Base-by-base conservation (phyloP, 2,113 vertebrate genomes). In the Agelaius phoeniceus region DNA sequence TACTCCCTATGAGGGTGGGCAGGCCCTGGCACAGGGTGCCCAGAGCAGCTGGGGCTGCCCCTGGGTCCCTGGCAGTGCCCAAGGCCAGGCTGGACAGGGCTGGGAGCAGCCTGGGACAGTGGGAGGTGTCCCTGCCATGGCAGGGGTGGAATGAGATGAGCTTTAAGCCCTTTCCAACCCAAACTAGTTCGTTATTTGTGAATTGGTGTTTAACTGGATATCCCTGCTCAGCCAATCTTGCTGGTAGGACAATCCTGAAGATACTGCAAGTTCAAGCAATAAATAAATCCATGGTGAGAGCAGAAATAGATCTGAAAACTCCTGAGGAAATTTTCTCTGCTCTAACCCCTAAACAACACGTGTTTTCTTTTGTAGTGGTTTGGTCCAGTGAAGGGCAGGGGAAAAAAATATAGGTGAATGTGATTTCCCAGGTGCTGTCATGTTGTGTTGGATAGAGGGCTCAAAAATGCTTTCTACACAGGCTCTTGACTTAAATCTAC, bases 131-230 rank as follows among this genome's bases (percentile, higher is more conserved):
- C 54, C 37, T 77, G 73, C 11, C 27, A 13, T 18, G 37, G 18
- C 37, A 69, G 39, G 13, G 28, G 3, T 9, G 4, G 16, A 2
- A n/a, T 0, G 2, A 3, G 23, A 11, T 41, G 65, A 16, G 1
- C 2, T 63, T 54, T 48, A 17, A 41, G 13, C 48, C 13, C 23
- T 19, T 71, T 24, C 65, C n/a, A 63, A 63, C 66, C 6, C 24
- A n/a, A 71, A 71, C 8, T 5, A 24, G 5, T n/a, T 41, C 2
- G 1, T 61, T 15, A 54, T 46, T 83, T 80, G 27, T 88, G 67
- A 80, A 77, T 51, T 54, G 10, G 22, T 41, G 11, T 77, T 84
- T 65, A 55, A 33, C 4, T 75, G 69, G 5, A 23, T 74, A 88
- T 90, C 73, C 37, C 24, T 54, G 20, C 33, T 88, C 41, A 44